Percentiles rank a stretch among this genome's conserved stretches.
These are phyloP conservation scores for Psilopogon haemacephalus DNA, from an alignment of 2,113 vertebrate genomes.

Conservation along the genomic window DNA sequence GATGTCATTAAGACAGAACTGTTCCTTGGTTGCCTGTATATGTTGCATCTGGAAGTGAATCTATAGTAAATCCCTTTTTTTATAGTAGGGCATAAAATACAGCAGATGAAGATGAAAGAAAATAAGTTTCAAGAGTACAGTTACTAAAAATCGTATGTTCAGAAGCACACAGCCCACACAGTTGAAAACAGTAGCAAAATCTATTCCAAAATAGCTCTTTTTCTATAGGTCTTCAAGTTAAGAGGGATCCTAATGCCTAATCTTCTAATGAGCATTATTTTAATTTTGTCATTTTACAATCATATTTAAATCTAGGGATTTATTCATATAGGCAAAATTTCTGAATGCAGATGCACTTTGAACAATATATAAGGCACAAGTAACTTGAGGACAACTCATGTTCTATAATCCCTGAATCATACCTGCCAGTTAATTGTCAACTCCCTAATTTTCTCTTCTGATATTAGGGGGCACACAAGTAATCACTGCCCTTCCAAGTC, in stretches of 20 bases:
- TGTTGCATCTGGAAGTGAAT: not conserved
- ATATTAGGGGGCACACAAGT: not conserved
- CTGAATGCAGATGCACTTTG: not conserved
- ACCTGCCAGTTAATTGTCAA: not conserved
- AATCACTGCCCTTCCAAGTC: not conserved
- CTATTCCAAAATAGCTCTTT: not conserved
- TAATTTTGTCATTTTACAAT: not conserved
- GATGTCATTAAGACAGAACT: conserved; percentile 39
- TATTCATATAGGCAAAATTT: not conserved
- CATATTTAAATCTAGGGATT: not conserved
- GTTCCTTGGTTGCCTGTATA: conserved; percentile 22
- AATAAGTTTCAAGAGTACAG: not conserved
- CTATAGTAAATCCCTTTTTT: not conserved
- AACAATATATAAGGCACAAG: not conserved
- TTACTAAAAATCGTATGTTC: not conserved
- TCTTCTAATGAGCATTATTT: not conserved
- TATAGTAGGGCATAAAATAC: not conserved
- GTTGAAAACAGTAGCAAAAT: not conserved
- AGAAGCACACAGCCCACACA: not conserved
- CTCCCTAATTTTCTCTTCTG: not conserved
- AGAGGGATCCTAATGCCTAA: not conserved
- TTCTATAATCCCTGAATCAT: not conserved
- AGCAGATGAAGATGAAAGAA: not conserved
- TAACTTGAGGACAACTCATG: not conserved
- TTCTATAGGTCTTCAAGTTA: not conserved